Percentiles rank a stretch among this genome's conserved stretches.
Evolutionary conservation across 2,888 invertebrate species (phyloP).

Genomic region (Tetranychus truncatus): DNA sequence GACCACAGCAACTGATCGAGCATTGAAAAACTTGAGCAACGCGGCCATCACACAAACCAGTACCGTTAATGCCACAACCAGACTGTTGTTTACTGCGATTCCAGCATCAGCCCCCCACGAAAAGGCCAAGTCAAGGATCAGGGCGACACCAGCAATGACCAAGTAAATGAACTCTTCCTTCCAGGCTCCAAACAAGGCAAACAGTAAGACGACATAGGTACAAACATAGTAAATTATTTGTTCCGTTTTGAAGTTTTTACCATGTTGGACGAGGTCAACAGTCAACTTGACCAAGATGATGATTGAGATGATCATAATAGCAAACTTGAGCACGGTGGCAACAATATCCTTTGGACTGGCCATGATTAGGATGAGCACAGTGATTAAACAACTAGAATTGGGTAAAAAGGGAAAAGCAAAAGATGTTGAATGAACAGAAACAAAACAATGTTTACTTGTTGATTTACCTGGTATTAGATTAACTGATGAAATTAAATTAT

Average conservation of each 20-base stretch:
- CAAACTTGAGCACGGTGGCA: background rate
- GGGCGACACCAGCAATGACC: background rate
- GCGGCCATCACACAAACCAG: background rate
- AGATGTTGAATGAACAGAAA: too few relatives aligned
- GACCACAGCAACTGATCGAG: background rate
- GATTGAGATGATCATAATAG: background rate
- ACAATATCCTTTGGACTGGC: background rate
- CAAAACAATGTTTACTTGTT: background rate
- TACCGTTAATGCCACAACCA: background rate
- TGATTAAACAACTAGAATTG: background rate
- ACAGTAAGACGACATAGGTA: constrained; percentile 5
- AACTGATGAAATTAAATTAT: background rate
- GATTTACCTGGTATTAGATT: background rate
- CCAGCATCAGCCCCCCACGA: background rate
- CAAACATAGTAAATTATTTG: background rate
- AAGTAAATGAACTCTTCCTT: background rate
- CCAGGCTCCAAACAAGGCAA: constrained; percentile 1
- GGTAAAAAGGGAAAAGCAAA: background rate
- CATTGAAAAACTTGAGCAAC: background rate
- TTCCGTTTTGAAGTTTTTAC: background rate
- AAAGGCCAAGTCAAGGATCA: constrained; percentile 1
- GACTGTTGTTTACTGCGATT: background rate
- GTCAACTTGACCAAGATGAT: constrained; percentile 3
- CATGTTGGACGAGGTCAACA: background rate
- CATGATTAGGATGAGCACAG: background rate